Base-by-base conservation (phyloP, 2,888 invertebrate genomes). In the Tromatobia lineatoria region DNA sequence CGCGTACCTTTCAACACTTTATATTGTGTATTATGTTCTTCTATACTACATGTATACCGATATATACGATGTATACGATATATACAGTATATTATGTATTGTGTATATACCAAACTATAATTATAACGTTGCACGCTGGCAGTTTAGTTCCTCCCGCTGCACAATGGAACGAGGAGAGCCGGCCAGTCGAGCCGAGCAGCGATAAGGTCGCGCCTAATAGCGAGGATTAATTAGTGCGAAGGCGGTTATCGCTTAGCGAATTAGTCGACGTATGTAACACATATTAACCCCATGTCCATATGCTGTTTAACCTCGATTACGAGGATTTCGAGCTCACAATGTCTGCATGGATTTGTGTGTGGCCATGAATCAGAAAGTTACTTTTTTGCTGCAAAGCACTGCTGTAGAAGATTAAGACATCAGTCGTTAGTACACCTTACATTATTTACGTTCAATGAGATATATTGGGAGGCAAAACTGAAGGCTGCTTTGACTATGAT, bases 191-290 rank as follows among this genome's bases (percentile, higher is more conserved):
- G 52, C 38, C 45, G 76, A 25, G 77, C 67, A 69, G 77, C 61
- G 84, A 82, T 81, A 85, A 82, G 80, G 82, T 82, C 82, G 80
- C 80, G 70, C 76, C 85, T 83, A 86, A 84, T 82, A 84, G 76
- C 77, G 83, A 84, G 81, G 86, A 86, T 86, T 86, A 86, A 86
- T 86, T 86, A 86, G 84, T 84, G 74, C 82, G 82, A 82, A 80
- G 86, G 82, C 80, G 86, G 77, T 85, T 80, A 80, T 82, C 82
- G 84, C 84, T 71, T 20, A 57, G 86, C 82, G 77, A 84, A 86
- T 84, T 86, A 86, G 82, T 86, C 83, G 74, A 74, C 52, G 67
- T 47, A 47, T 71, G 77, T 80, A 84, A 84, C 83, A 78, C 80
- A 52, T 80, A 80, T 83, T 80, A 80, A 80, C 69, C 71, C 77